Base-by-base conservation (phyloP, 2,113 vertebrate genomes). In the Ctenomys sociabilis region DNA sequence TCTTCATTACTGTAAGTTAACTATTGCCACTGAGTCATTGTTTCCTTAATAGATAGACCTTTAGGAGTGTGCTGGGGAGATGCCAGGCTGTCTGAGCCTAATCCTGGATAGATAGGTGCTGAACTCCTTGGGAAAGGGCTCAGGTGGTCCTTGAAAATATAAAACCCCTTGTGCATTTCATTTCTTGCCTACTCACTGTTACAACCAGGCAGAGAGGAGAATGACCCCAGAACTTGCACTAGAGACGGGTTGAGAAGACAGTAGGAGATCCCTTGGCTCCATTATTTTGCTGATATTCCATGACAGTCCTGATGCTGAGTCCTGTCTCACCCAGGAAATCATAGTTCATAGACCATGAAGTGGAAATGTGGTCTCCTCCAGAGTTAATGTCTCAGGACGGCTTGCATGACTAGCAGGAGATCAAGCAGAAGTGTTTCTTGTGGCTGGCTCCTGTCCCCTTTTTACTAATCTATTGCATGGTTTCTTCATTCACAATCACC, bases 51-150 rank as follows among this genome's bases (percentile, higher is more conserved):
- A 73, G 32, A 40, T 49, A n/a, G 63, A 24, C 17, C 40, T 24
- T 35, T 21, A 43, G n/a, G 68, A 10, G 37, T 77, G 1, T 78
- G 3, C 35, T 63, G 49, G 45, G 21, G 64, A 78, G 66, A 52
- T 37, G 49, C 24, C 45, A 8, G 30, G 45, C 61, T 9, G 3
- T 59, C 45, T 63, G 82, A 88, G 28, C 26, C 19, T 28, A 21
- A 13, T 7, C 2, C 59, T 49, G 6, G 0, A 57, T n/a, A 11
- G 52, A 35, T n/a, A 21, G 6, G 4, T 10, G 75, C 24, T 1
- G 32, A 43, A 59, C 45, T 6, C 43, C 73, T 13, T 8, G 11
- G 30, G 32, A 88, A 24, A 70, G n/a, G 86, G 10, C 8, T 70
- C 17, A 1, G n/a, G 40, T 83, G 16, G 24, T 14, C 7, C 24